Conservation (phyloP, 2,888 invertebrate genomes). For the Margaritifera margaritifera region DNA sequence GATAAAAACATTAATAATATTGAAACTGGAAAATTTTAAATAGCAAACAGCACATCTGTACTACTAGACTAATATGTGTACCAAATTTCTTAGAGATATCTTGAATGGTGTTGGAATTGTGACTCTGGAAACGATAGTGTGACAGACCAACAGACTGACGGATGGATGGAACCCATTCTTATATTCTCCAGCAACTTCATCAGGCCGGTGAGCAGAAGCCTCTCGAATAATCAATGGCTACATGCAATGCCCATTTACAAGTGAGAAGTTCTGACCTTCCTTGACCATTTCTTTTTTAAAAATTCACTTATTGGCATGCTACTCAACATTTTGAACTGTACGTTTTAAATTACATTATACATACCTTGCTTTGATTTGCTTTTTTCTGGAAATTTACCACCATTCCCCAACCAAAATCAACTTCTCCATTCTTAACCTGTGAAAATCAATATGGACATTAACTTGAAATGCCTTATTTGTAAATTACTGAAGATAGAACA, state of each 20-base stretch:
- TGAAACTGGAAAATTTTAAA: no score
- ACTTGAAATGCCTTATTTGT: background rate
- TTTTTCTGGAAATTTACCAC: conserved; percentile 93
- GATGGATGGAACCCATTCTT: no score
- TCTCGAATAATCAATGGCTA: no score
- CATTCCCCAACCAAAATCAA: conserved; percentile 96
- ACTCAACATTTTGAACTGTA: background rate
- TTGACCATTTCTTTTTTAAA: background rate
- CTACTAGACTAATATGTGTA: no score
- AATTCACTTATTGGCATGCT: background rate
- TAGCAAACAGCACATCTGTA: no score
- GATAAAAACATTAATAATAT: no score
- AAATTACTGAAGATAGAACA: background rate
- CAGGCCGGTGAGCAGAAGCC: no score
- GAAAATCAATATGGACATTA: conserved; percentile 14
- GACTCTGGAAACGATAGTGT: no score
- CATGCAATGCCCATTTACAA: background rate
- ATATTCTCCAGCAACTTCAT: no score
- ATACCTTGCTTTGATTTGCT: conserved; percentile 72
- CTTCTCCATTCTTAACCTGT: conserved; percentile 86
- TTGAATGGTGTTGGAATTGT: no score
- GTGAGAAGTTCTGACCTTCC: background rate
- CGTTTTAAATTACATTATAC: conserved; percentile 3
- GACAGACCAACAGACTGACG: no score
- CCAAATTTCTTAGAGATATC: no score